Evolutionary conservation across 1,140 invertebrate genomes (phyloP).

Genomic region (Drosophila ohnishii): DNA sequence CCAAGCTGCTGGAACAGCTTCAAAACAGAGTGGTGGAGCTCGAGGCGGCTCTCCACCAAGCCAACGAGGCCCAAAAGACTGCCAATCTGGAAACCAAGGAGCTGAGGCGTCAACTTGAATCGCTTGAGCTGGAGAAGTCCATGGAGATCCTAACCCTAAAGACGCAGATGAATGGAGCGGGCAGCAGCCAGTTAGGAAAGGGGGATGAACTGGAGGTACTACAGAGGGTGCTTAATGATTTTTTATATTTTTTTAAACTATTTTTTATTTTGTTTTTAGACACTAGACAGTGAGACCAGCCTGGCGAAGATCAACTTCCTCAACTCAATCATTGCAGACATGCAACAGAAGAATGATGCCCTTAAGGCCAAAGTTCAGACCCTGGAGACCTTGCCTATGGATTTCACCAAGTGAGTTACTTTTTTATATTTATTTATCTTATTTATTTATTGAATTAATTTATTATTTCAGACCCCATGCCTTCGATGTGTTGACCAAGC

Average conservation of each 20-base stretch:
- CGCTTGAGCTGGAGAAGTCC: conserved; percentile 55
- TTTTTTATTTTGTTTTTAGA: neutral
- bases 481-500: conserved; percentile 68
- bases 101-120: conserved; percentile 54
- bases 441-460: neutral
- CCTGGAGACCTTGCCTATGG: conserved; percentile 87
- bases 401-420: conserved; percentile 65
- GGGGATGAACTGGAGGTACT: conserved; percentile 43
- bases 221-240: neutral
- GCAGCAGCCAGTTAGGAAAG: neutral
- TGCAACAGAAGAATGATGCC: conserved; percentile 95
- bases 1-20: conserved; percentile 39
- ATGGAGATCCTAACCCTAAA: conserved; percentile 60
- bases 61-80: conserved; percentile 45
- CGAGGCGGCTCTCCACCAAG: conserved; percentile 40
- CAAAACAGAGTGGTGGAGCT: conserved; percentile 52
- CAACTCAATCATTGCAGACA: conserved; percentile 97
- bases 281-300: conserved; percentile 57
- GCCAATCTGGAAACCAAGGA: conserved; percentile 46
- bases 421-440: neutral
- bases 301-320: conserved; percentile 92
- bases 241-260: neutral
- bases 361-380: conserved; percentile 90
- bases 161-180: conserved; percentile 46
- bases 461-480: conserved; percentile 57